phyloP scores from a whole-genome alignment of 2,113 vertebrate genomes.

The Neotoma lepida region DNA sequence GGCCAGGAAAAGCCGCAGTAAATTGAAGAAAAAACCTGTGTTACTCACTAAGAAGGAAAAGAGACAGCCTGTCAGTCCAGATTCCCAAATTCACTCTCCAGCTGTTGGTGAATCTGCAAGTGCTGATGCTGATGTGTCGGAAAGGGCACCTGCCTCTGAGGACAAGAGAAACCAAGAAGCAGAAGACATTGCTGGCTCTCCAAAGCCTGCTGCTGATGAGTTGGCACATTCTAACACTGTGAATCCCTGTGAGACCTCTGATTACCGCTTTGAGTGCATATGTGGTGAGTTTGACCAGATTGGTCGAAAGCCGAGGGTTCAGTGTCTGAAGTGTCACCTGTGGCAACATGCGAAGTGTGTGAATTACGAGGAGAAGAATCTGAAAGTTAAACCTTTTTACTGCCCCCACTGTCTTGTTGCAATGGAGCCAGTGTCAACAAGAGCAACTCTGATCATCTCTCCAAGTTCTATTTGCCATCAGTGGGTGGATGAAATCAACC shows the following conservation, averaged over 20 bases:
- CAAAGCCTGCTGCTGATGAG: constrained; percentile 64
- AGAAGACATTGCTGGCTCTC: constrained; percentile 54
- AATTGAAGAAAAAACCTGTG: constrained; percentile 62
- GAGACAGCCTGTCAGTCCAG: constrained; percentile 49
- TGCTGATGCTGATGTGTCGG: constrained; percentile 34
- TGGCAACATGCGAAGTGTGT: constrained; percentile 99
- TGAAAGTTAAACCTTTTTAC: constrained; percentile 94
- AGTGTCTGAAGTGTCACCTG: constrained; percentile 95
- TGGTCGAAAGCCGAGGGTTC: constrained; percentile 95
- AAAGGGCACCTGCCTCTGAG: constrained; percentile 55
- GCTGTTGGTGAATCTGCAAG: constrained; percentile 42
- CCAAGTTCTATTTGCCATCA: constrained; percentile 99
- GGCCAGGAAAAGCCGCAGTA: constrained; percentile 67
- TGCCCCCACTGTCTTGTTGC: constrained; percentile 98
- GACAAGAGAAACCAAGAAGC: constrained; percentile 48
- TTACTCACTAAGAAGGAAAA: constrained; percentile 59
- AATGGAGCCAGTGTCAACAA: constrained; percentile 95
- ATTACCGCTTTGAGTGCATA: constrained; percentile 97
- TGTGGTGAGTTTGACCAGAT: constrained; percentile 93
- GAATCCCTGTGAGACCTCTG: constrained; percentile 89
- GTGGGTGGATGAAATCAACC: constrained; percentile 98
- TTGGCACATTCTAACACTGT: constrained; percentile 71
- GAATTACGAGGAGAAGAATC: constrained; percentile 95
- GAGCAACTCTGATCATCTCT: constrained; percentile 97
- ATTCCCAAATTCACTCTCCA: neutral